These are phyloP conservation scores for Acheta domesticus DNA, from an alignment of 2,888 invertebrate species.

Conservation along the genomic window DNA sequence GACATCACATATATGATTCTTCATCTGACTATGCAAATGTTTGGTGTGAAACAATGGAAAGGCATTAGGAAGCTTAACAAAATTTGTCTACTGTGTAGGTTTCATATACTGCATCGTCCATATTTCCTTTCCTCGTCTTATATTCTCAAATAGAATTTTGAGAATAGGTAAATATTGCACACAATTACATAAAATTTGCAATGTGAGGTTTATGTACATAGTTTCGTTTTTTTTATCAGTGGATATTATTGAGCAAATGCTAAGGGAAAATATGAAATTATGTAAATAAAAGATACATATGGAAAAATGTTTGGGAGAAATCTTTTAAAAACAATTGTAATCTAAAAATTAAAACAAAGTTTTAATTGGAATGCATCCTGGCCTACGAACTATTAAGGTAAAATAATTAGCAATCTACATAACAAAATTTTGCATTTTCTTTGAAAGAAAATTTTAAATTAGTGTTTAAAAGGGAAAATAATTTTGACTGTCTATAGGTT, in stretches of 20 bases:
- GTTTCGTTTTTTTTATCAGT: slow-evolving; percentile 24
- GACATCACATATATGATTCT: not conserved
- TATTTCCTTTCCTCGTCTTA: slow-evolving; percentile 33
- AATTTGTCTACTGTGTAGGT: slow-evolving; percentile 21
- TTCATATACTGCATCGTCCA: slow-evolving; percentile 33
- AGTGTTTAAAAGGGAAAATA: slow-evolving; percentile 18
- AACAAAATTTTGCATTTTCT: not conserved
- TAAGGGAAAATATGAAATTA: not conserved
- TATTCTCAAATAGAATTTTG: not conserved
- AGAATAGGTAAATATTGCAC: not conserved
- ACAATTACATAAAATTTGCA: not conserved
- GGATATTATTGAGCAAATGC: slow-evolving; percentile 21
- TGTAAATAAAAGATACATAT: not conserved
- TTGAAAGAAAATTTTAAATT: not conserved
- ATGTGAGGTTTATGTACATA: slow-evolving; percentile 9
- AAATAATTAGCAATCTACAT: not conserved
- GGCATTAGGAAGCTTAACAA: not conserved
- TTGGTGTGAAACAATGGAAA: not conserved
- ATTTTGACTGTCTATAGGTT: slow-evolving; percentile 21
- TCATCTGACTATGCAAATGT: not conserved
- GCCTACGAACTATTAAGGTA: not conserved
- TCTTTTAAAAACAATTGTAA: not conserved
- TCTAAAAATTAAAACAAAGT: not conserved
- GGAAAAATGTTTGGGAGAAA: not conserved
- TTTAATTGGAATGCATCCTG: slow-evolving; percentile 18